Base-by-base conservation (phyloP, 2,888 invertebrate genomes). In the Chloroclysta siterata region DNA sequence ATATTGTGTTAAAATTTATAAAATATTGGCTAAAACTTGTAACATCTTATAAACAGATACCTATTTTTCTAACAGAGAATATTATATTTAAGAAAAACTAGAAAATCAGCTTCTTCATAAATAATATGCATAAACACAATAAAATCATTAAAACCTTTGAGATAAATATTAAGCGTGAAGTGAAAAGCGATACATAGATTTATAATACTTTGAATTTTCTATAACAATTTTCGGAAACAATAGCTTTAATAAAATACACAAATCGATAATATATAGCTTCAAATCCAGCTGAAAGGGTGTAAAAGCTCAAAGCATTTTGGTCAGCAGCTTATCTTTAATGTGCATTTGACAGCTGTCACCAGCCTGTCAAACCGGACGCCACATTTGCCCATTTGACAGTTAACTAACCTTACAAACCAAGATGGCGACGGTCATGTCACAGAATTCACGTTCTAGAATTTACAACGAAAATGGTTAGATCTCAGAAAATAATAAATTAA, bases 381-480 rank as follows among this genome's bases (percentile, higher is more conserved):
- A 73, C 72, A 78, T 8, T 77, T 80, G 83, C 81, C 83, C 82
- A 52, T 76, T 44, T 82, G 82, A 85, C 83, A 82, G 78, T 77
- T 72, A 80, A 91, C 91, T 90, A 85, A 91, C 91, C 92, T 92
- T 82, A 81, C 80, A 80, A 70, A 75, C 82, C 83, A 89, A 88
- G 89, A 87, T 87, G 90, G 85, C 89, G 80, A 83, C 82, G 79
- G 79, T 73, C 80, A 70, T 22, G 79, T 83, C 88, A 85, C 83
- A 84, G 82, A 80, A 83, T 85, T 93, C 92, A 93, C 89, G 91
- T 88, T 91, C 92, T 93, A 93, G 79, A 92, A 92, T 84, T 84
- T 85, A 83, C 79, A 87, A 67, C 54, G 65, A 63, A 70, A 71
- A 66, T 60, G 61, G 65, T 69, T 65, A 65, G 51, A 71, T 69